Evolutionary conservation across 2,797 vertebrate genomes (phyloP), one percentile per base, ranked within the genome.

Genomic region (Helicolenus hilgendorfi): DNA sequence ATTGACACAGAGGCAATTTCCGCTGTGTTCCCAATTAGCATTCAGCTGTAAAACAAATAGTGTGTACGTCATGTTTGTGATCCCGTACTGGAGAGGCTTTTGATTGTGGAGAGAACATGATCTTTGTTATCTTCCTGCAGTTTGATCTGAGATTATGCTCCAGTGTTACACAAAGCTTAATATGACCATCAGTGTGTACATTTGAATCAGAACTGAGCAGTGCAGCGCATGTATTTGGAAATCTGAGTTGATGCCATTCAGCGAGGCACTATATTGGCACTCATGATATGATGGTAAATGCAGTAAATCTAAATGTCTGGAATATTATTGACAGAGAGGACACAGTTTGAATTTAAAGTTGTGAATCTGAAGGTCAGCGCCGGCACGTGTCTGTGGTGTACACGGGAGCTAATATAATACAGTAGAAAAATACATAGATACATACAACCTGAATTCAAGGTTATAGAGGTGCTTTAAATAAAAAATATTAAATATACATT

Each of bases 1-100:
- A 93, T 79, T 91, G 92, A 79, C 89, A 84, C 69, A 65, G 65
- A 91, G 85, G 73, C 80, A 81, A 59, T 92, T 77, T 76, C 68
- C 53, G 11, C 65, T 55, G 24, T 58, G 75, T 89, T 92, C 56
- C 63, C 82, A 81, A 91, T 91, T 85, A 90, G 63, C 45, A 89
- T 64, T 81, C 45, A 76, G 73, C 72, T 88, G 84, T 92, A 90
- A 89, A 92, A 90, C 75, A 86, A 90, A 91, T 75, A 69, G 73
- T 63, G 76, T 55, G 76, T 55, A 58, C 68, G 14, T 49, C 35
- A 59, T 79, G 59, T 69, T 79, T 72, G 60, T 35, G 79, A 86
- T 80, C 60, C 71, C 74, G 83, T 72, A 65, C 65, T 83, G 49
- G 33, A 87, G 81, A 72, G 69, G 60, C 24, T 78, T 83, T 86